Evolutionary conservation across 2,888 invertebrate species (phyloP).

Genomic region (Dryadula phaetusa): DNA sequence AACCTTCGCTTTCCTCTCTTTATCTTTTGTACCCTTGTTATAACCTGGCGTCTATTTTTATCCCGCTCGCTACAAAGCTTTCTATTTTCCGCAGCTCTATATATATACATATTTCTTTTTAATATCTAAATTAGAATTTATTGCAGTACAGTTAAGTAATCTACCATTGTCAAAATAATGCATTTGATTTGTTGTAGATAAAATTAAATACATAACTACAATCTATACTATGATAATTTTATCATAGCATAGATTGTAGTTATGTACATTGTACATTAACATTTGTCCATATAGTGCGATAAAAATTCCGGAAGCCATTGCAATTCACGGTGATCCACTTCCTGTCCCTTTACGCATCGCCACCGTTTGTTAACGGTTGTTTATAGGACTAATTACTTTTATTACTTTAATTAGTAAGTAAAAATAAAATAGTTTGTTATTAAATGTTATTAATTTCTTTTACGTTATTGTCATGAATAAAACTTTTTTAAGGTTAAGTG

Average conservation of each 20-base stretch:
- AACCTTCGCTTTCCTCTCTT: conserved; percentile 64
- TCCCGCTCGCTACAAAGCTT: conserved; percentile 45
- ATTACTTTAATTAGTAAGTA: conserved; percentile 33
- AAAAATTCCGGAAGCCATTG: conserved; percentile 64
- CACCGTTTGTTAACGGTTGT: conserved; percentile 67
- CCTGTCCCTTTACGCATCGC: conserved; percentile 69
- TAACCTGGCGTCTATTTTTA: conserved; percentile 53
- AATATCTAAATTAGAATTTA: background rate
- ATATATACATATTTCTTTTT: conserved; percentile 30
- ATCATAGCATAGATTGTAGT: too few relatives aligned
- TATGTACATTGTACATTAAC: too few relatives aligned
- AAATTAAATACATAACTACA: background rate
- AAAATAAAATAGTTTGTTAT: background rate
- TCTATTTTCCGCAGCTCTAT: conserved; percentile 42
- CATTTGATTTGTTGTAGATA: background rate
- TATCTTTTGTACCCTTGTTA: conserved; percentile 51
- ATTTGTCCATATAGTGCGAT: conserved; percentile 42
- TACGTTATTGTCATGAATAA: background rate
- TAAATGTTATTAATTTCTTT: background rate
- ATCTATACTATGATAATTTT: conserved; percentile 37
- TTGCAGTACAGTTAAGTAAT: background rate
- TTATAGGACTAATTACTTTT: conserved; percentile 55
- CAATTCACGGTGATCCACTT: conserved; percentile 64
- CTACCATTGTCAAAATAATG: conserved; percentile 1
- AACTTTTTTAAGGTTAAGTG: too few relatives aligned